Evolutionary conservation across 2,113 vertebrate genomes (phyloP), one percentile per base, ranked within the genome.

Genomic region (Oryzias curvinotus): DNA sequence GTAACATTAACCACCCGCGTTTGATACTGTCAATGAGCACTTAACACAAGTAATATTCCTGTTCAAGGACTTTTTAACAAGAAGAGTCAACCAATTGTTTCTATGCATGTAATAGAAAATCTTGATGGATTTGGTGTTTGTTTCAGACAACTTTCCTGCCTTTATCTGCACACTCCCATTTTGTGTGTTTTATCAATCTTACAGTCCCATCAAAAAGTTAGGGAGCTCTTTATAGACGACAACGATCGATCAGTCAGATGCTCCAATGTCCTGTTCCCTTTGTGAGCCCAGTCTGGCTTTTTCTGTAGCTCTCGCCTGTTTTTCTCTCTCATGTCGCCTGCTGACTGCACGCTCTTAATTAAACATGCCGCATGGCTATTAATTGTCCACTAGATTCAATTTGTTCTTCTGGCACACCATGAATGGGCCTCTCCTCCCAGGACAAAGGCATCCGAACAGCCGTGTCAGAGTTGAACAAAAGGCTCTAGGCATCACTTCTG

Each of bases 361-460:
- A 92, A 90, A 91, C 88, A 86, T 78, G 86, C 85, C 70, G 81
- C 71, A 71, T 65, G 77, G 87, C 85, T 90, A 90, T 93, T 91
- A 91, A 92, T 91, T 91, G 90, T 87, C 80, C 87, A 82, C 88
- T 83, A 85, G 76, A 86, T 91, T 91, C 83, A 86, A 89, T 90
- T 90, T 90, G 88, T 89, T 93, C 86, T 83, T 77, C 7, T 36
- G 83, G 81, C 83, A 73, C 52, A 42, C 75, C 19, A 72, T 89
- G 83, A 91, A 88, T 85, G 86, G 84, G 68, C 66, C 85, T 88
- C 75, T 87, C 73, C 63, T 57, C 62, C 65, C 77, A 75, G 83
- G 89, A 91, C 87, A 91, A 91, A 87, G 87, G 84, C 70, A 81
- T 85, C 86, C 76, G 77, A 80, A 83, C 82, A 77, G 81, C 81